phyloP scores from a whole-genome alignment of 2,797 vertebrate species.

The Silurus lanzhouensis region DNA sequence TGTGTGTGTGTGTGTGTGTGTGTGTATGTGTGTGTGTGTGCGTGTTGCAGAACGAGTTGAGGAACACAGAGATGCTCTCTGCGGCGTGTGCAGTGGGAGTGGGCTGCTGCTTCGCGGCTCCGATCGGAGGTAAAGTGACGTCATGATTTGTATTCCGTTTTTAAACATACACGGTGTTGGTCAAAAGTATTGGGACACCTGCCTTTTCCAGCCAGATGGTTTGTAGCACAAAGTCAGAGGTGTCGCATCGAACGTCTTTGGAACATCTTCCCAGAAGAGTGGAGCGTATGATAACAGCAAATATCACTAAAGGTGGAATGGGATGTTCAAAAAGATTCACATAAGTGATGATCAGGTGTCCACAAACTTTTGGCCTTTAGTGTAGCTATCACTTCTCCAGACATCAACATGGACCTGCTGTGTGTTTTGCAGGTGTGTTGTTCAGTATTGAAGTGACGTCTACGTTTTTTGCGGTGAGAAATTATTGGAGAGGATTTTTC shows the following conservation, averaged over 20 bases:
- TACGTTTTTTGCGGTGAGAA: constrained; percentile 96
- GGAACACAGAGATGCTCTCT: constrained; percentile 98
- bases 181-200: no score
- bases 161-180: not conserved
- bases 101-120: constrained; percentile 96
- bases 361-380: not conserved
- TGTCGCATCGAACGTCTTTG: no score
- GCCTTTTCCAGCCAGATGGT: no score
- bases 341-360: no score
- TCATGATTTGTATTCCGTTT: not conserved
- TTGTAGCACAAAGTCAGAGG: no score
- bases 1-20: constrained; percentile 32
- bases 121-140: constrained; percentile 86
- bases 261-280: no score
- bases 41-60: constrained; percentile 86
- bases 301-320: no score
- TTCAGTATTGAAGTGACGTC: constrained; percentile 99
- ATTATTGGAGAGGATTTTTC: constrained; percentile 99
- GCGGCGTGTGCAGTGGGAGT: constrained; percentile 96
- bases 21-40: constrained; percentile 25
- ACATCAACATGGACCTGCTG: not conserved
- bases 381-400: no score
- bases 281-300: no score
- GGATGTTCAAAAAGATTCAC: no score
- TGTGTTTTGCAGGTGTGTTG: constrained; percentile 82